Evolutionary conservation across 2,113 vertebrate genomes (phyloP).

Genomic region (Podocnemis expansa): DNA sequence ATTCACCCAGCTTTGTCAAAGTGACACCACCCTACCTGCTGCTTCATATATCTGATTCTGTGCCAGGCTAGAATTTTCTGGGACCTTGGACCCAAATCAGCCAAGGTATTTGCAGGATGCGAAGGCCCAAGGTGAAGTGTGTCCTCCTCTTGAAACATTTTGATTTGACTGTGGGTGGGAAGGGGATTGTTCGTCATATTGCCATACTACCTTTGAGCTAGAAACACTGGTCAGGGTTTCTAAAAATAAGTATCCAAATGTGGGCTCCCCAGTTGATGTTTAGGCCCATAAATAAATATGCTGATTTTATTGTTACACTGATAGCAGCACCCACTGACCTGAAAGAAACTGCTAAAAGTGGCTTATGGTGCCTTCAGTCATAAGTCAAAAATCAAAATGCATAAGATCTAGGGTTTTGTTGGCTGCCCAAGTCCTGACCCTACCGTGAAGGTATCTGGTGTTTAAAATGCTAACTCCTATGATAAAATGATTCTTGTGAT

Average conservation of each 20-base stretch:
- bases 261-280: too few species aligned
- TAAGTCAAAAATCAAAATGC: too few species aligned
- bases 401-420: too few species aligned
- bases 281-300: neutral
- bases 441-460: too few species aligned
- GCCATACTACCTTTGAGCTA: neutral
- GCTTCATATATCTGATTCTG: accelerated
- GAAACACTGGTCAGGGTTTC: neutral
- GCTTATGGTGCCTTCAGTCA: neutral
- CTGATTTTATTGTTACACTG: neutral
- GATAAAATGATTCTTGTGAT: too few species aligned
- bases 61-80: neutral
- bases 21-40: neutral
- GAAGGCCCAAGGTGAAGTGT: too few species aligned
- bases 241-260: too few species aligned
- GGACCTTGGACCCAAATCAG: neutral
- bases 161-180: neutral
- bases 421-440: too few species aligned
- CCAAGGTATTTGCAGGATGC: neutral
- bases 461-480: too few species aligned
- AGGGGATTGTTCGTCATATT: neutral
- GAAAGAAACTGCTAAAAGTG: neutral
- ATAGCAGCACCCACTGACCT: neutral
- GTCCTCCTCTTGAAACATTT: neutral
- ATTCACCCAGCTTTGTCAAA: neutral